phyloP scores from a whole-genome alignment of 2,113 vertebrate genomes.

The Chionis minor region DNA sequence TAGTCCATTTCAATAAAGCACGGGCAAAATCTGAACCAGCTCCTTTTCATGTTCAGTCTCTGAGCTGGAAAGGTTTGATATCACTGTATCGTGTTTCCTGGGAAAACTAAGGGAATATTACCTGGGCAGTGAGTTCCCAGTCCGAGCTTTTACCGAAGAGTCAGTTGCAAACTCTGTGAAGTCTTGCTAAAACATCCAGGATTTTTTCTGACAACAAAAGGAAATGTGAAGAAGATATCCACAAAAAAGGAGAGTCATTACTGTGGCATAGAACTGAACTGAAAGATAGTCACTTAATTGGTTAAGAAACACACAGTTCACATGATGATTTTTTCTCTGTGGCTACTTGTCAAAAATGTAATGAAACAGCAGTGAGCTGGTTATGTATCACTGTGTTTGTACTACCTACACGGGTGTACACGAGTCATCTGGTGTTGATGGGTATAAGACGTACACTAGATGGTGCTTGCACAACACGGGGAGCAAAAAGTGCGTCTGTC shows the following conservation, averaged over 20 bases:
- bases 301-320: neutral
- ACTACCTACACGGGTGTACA: fast-evolving
- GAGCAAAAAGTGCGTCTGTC: neutral
- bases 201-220: neutral
- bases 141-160: neutral
- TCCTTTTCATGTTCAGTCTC: neutral
- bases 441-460: slow-evolving; percentile 43
- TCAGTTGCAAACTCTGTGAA: neutral
- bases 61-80: neutral
- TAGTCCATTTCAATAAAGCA: neutral
- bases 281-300: neutral
- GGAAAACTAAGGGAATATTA: neutral
- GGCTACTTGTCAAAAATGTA: neutral
- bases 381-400: neutral
- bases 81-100: neutral
- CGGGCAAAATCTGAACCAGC: neutral
- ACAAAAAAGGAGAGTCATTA: neutral
- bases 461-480: slow-evolving; percentile 64
- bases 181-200: neutral
- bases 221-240: neutral
- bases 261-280: neutral
- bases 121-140: neutral
- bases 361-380: neutral
- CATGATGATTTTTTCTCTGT: neutral
- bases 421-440: neutral